phyloP scores from a whole-genome alignment of 2,888 invertebrate species.

The Scotopteryx bipunctaria region DNA sequence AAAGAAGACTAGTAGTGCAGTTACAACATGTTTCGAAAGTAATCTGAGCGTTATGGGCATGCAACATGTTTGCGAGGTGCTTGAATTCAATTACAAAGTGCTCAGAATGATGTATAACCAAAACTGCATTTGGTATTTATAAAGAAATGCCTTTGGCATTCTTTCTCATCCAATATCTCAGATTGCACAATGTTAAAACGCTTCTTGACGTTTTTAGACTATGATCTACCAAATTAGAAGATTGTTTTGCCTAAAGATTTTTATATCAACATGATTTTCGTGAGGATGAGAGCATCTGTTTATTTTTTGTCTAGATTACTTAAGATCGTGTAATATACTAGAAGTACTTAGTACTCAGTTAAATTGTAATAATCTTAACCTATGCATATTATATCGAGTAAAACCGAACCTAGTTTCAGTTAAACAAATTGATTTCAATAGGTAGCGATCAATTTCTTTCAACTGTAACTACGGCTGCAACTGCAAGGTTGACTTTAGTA shows the following conservation, averaged over 20 bases:
- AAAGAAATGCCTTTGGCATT: not conserved
- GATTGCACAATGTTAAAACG: too few species aligned
- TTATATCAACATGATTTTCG: too few species aligned
- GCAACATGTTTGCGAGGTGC: conserved; percentile 19
- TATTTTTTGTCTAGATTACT: too few species aligned
- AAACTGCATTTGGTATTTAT: too few species aligned
- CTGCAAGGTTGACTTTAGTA: conserved; percentile 21
- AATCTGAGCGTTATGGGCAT: conserved; percentile 38
- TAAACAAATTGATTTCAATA: conserved; percentile 20
- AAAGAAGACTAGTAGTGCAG: conserved; percentile 44
- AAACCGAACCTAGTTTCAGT: not conserved
- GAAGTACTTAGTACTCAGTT: too few species aligned
- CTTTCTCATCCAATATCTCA: not conserved
- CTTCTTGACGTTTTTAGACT: too few species aligned
- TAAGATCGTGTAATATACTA: too few species aligned
- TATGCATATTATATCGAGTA: not conserved
- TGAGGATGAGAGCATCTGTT: too few species aligned
- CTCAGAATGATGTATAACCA: not conserved
- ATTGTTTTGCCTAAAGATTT: too few species aligned
- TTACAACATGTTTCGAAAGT: conserved; percentile 48
- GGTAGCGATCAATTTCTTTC: conserved; percentile 22
- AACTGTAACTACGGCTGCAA: conserved; percentile 13
- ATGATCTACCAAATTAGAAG: too few species aligned
- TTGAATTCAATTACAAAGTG: conserved; percentile 9
- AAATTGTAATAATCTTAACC: not conserved